phyloP scores from a whole-genome alignment of 2,797 vertebrate species.

The Pseudochirops corinnae region DNA sequence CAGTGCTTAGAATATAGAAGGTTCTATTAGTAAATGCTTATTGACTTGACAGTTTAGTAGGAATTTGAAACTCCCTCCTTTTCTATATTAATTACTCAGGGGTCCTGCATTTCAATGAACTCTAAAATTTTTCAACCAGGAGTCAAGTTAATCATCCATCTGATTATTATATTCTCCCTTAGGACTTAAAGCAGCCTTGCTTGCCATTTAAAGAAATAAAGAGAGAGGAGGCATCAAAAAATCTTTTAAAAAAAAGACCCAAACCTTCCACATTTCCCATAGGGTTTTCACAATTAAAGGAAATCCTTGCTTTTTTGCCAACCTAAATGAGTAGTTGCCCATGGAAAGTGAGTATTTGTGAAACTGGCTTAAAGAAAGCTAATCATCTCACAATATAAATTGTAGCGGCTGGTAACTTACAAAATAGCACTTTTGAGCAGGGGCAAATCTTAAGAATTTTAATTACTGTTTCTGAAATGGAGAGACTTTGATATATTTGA shows the following conservation, averaged over 20 bases:
- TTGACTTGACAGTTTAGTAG: background rate
- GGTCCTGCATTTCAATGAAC: background rate
- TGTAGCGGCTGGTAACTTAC: background rate
- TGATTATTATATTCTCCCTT: background rate
- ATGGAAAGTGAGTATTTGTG: constrained; percentile 19
- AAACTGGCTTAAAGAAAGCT: constrained; percentile 33
- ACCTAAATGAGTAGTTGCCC: constrained; percentile 33
- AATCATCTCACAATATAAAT: background rate
- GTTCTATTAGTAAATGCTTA: background rate
- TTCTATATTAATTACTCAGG: background rate
- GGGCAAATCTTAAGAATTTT: constrained; percentile 23
- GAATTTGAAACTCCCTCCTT: background rate
- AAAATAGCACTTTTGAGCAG: background rate
- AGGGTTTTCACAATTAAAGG: constrained; percentile 13
- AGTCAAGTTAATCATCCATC: background rate
- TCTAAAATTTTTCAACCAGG: background rate
- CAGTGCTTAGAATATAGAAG: background rate
- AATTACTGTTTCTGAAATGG: constrained; percentile 17
- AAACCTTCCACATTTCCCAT: background rate
- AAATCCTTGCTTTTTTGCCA: background rate
- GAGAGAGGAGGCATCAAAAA: background rate
- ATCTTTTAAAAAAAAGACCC: background rate
- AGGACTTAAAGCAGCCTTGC: background rate
- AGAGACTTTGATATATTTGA: constrained; percentile 12
- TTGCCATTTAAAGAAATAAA: background rate